Evolutionary conservation across 2,797 vertebrate genomes (phyloP).

Genomic region (Myotis planiceps): DNA sequence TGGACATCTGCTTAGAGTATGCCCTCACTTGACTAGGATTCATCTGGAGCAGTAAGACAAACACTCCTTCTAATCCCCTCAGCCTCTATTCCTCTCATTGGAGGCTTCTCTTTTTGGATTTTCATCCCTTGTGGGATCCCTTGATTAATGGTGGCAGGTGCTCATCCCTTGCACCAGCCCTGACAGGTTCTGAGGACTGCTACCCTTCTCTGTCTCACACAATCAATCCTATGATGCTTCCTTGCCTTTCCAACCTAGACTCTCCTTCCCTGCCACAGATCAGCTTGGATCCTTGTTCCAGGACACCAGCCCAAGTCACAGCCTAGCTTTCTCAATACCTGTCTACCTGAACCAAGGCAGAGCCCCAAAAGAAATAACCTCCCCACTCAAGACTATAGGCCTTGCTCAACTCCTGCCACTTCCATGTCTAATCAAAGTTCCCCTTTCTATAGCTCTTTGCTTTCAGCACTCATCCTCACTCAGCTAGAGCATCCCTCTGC

Average conservation of each 20-base stretch:
- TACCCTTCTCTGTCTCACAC: neutral
- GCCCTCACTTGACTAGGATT: neutral
- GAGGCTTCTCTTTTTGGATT: neutral
- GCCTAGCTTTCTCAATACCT: neutral
- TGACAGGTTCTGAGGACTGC: neutral
- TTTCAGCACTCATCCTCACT: neutral
- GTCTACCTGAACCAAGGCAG: neutral
- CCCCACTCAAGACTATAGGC: neutral
- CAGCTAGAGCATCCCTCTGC: too few species aligned
- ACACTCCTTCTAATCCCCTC: neutral
- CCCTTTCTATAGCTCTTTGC: neutral
- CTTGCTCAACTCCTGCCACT: neutral
- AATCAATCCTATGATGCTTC: neutral
- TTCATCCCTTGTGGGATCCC: neutral
- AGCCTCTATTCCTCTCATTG: neutral
- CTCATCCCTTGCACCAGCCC: neutral
- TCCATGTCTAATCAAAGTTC: neutral
- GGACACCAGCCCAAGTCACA: neutral
- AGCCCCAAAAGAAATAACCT: neutral
- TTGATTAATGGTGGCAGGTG: neutral
- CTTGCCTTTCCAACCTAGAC: neutral
- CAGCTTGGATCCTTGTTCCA: neutral
- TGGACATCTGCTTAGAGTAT: neutral
- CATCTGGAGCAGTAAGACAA: neutral
- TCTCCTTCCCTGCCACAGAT: neutral